Percentiles rank a stretch among this genome's conserved stretches.
phyloP scores from a whole-genome alignment of 2,113 vertebrate species.

The Perca flavescens region DNA sequence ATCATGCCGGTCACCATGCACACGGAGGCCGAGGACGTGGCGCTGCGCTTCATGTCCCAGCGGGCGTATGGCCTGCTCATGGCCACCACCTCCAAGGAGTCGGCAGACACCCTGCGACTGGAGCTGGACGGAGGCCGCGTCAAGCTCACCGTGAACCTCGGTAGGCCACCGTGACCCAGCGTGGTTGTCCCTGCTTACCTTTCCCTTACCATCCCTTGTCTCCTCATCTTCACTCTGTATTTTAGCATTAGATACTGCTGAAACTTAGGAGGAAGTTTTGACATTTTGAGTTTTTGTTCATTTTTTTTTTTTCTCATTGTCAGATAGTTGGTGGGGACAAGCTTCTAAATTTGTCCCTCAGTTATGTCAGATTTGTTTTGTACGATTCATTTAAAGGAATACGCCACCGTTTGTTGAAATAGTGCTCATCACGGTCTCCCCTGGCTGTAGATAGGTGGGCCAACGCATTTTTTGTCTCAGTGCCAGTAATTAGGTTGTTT shows the following conservation, averaged over 20 bases:
- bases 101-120: slow-evolving; percentile 93
- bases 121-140: slow-evolving; percentile 94
- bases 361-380: neutral
- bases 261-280: slow-evolving; percentile 23
- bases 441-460: too few relatives aligned
- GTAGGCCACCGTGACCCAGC: slow-evolving; percentile 80
- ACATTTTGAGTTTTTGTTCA: slow-evolving; percentile 10
- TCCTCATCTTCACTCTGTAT: slow-evolving; percentile 27
- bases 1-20: slow-evolving; percentile 91
- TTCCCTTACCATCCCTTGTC: slow-evolving; percentile 20
- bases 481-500: too few relatives aligned
- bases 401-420: too few relatives aligned
- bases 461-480: too few relatives aligned
- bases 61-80: slow-evolving; percentile 94
- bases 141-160: slow-evolving; percentile 95
- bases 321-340: slow-evolving; percentile 19
- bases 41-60: slow-evolving; percentile 95
- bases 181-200: slow-evolving; percentile 13
- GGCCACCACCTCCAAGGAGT: slow-evolving; percentile 95
- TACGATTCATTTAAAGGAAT: neutral
- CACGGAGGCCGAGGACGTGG: slow-evolving; percentile 94
- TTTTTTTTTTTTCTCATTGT: neutral
- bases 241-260: slow-evolving; percentile 14
- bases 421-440: too few relatives aligned
- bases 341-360: slow-evolving; percentile 50